Percentiles rank a stretch among this genome's conserved stretches.
Conservation (phyloP, 2,113 vertebrate genomes). For the Xiphorhynchus elegans region DNA sequence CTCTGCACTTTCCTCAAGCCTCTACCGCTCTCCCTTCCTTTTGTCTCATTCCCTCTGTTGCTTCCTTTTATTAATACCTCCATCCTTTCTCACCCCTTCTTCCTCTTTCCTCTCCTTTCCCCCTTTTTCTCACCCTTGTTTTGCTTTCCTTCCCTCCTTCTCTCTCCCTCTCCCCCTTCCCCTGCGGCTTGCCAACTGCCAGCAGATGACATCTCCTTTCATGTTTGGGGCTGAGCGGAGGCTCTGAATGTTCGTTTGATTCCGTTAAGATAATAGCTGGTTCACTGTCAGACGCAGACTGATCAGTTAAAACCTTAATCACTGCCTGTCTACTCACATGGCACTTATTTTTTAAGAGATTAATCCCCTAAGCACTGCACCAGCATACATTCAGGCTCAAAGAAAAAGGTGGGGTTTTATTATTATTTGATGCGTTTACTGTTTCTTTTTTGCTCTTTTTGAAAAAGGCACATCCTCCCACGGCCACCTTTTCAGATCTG, state of each 20-base stretch:
- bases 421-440: slow-evolving; percentile 46
- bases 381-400: slow-evolving; percentile 80
- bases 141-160: slow-evolving; percentile 60
- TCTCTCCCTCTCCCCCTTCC: slow-evolving; percentile 75
- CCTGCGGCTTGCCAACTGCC: slow-evolving; percentile 95
- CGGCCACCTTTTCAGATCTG: not conserved
- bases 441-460: not conserved
- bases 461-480: not conserved
- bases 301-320: slow-evolving; percentile 99
- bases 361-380: slow-evolving; percentile 87
- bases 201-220: slow-evolving; percentile 99
- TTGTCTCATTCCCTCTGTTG: not conserved
- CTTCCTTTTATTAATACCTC: not conserved
- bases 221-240: slow-evolving; percentile 94
- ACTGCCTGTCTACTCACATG: slow-evolving; percentile 98
- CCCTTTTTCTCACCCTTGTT: slow-evolving; percentile 49
- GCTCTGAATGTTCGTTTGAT: slow-evolving; percentile 99
- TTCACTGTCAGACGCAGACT: slow-evolving; percentile 99
- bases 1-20: not conserved
- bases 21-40: not conserved
- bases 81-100: not conserved
- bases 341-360: slow-evolving; percentile 92
- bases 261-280: slow-evolving; percentile 99
- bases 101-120: not conserved
- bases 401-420: slow-evolving; percentile 66